Percentiles rank a stretch among this genome's conserved stretches.
phyloP scores from a whole-genome alignment of 2,888 invertebrate genomes.

The Ormyrus rosae region DNA sequence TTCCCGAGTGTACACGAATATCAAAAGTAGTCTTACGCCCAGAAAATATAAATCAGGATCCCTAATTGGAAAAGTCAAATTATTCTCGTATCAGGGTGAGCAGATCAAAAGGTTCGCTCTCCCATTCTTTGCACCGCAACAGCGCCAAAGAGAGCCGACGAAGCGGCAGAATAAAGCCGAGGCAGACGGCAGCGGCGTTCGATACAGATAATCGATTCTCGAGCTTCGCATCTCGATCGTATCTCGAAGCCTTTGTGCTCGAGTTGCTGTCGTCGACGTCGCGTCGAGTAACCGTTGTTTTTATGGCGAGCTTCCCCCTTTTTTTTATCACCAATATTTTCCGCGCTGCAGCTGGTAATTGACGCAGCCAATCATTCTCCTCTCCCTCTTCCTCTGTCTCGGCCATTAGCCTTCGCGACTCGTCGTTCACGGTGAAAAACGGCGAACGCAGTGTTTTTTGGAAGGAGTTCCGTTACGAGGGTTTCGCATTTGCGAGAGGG shows the following conservation, averaged over 20 bases:
- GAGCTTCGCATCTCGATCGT: conserved; percentile 21
- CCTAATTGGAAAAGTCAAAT: too few species aligned
- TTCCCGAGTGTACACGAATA: too few species aligned
- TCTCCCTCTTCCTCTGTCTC: conserved; percentile 10
- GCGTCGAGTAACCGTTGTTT: conserved; percentile 42
- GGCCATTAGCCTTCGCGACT: conserved; percentile 18
- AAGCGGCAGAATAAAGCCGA: background rate
- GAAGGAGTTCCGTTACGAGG: background rate
- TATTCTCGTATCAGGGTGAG: too few species aligned
- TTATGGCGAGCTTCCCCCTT: conserved; percentile 8
- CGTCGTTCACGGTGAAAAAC: background rate
- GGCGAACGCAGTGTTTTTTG: background rate
- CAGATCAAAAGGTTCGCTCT: background rate
- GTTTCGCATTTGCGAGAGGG: background rate
- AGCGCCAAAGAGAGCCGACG: background rate
- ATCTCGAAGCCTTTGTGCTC: conserved; percentile 7
- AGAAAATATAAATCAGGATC: too few species aligned
- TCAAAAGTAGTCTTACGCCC: too few species aligned
- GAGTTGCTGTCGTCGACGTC: background rate
- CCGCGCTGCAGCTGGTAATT: conserved; percentile 32
- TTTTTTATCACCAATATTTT: conserved; percentile 43
- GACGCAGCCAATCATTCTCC: conserved; percentile 46
- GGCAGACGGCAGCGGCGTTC: background rate
- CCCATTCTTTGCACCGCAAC: background rate
- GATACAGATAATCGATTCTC: too few species aligned